Percentiles rank a stretch among this genome's conserved stretches.
These are phyloP conservation scores for Phoebastria nigripes DNA, from an alignment of 2,797 vertebrate genomes.

Conservation along the genomic window DNA sequence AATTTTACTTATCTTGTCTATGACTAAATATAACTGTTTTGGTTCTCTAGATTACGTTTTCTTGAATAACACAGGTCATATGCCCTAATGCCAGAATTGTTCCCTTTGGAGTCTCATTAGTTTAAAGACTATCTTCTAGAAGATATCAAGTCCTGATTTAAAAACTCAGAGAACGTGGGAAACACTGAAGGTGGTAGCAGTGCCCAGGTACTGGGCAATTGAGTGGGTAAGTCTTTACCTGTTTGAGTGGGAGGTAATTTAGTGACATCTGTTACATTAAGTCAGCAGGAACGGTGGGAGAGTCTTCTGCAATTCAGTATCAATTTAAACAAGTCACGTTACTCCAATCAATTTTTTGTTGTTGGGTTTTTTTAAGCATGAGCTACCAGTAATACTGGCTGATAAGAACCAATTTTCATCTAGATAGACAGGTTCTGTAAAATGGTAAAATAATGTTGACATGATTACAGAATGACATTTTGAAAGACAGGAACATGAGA, in stretches of 20 bases:
- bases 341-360: neutral
- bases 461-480: neutral
- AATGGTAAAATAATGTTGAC: neutral
- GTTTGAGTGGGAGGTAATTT: neutral
- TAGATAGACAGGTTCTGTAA: neutral
- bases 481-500: neutral
- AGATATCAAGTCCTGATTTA: neutral
- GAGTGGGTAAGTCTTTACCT: neutral
- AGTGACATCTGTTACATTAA: neutral
- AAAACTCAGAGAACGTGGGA: neutral
- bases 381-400: neutral
- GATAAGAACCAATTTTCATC: neutral
- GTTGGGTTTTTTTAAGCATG: neutral
- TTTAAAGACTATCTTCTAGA: neutral
- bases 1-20: neutral
- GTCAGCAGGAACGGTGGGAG: neutral
- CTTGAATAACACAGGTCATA: neutral
- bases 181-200: neutral
- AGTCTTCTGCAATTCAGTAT: neutral
- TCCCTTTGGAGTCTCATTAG: neutral
- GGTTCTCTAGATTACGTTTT: neutral
- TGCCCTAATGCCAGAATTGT: neutral
- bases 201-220: neutral
- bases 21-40: neutral
- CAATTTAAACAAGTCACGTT: neutral